Base-by-base conservation (phyloP, 2,888 invertebrate species). In the Heteromurus nitidus region DNA sequence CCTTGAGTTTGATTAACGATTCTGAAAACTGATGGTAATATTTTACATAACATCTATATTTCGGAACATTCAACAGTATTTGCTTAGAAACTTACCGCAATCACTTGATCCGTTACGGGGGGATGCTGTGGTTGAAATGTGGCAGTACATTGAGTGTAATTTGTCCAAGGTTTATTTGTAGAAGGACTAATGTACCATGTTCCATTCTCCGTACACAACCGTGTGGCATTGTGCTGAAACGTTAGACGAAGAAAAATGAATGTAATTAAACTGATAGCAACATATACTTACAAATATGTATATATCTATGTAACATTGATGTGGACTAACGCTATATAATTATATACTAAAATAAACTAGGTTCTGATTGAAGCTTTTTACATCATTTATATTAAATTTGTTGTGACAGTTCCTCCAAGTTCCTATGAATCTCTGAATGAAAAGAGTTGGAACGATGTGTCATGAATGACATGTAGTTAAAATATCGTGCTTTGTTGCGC, bases 151-250 rank as follows among this genome's bases (percentile, higher is more conserved):
- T 76, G 58, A 5, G 72, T 65, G 76, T 85, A 87, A 64, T 87
- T 84, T 30, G 91, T 90, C 90, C 91, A 91, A 0, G 88, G 88
- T 20, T 87, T 81, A 47, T 89, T 89, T 0, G 85, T 82, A 13
- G 88, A 88, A 0, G 88, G 86, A 58, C 89, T 88, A 7, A 87
- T 85, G 83, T 88, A 90, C 92, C 92, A 92, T 28, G 90, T 88
- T 0, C 91, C 91, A 73, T 90, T 88, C 18, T 88, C 86, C 30
- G 90, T 89, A 86, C 92, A 92, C 83, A 88, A 87, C 87, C 90
- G 91, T 0, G 90, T 90, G 0, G 90, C 91, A 0, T 88, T 82
- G 1, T 85, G 88, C 91, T 91, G n/a, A n/a, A n/a, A n/a, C n/a
- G n/a, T n/a, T n/a, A n/a, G n/a, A n/a, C n/a, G n/a, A n/a, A n/a